Base-by-base conservation (phyloP, 23 tunicate genomes). In the Clavelina lepadiformis region DNA sequence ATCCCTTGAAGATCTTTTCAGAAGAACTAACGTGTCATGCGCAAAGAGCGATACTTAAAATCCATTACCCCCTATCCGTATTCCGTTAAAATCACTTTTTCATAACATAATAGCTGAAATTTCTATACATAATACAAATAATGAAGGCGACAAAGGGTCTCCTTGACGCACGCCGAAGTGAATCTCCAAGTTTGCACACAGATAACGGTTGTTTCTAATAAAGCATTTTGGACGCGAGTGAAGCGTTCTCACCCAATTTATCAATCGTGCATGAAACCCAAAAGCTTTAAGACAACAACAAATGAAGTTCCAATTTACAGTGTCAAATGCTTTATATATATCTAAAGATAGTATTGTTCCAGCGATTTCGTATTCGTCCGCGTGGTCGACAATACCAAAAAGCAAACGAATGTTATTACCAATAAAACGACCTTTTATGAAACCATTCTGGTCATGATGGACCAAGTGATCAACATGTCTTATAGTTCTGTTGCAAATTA, bases 101-200 rank as follows among this genome's bases (percentile, higher is more conserved):
- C n/a, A n/a, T n/a, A n/a, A n/a, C n/a, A n/a, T n/a, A n/a, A n/a
- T n/a, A 28, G 0, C 35, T n/a, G n/a, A n/a, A n/a, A n/a, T n/a
- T n/a, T n/a, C n/a, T n/a, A n/a, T n/a, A n/a, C n/a, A n/a, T n/a
- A n/a, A n/a, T n/a, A n/a, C n/a, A n/a, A n/a, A n/a, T n/a, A n/a
- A n/a, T n/a, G n/a, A n/a, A n/a, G n/a, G 64, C 7, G 58, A 44
- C 3, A 67, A 57, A 0, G 72, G 72, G 2, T 67, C 72, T 44
- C 59, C 72, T 41, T 67, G 13, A 67, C 72, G 0, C 72, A n/a
- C n/a, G n/a, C n/a, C 72, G 0, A 56, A 6, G 3, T 29, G 29
- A 28, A 67, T 21, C n/a, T 2, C 1, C 30, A 61, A 61, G 34
- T 30, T 18, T 1, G 7, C 20, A n/a, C 46, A 61, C n/a, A 61